These are phyloP conservation scores for Falcunculus frontatus DNA, from an alignment of 2,113 vertebrate genomes.

Conservation along the genomic window DNA sequence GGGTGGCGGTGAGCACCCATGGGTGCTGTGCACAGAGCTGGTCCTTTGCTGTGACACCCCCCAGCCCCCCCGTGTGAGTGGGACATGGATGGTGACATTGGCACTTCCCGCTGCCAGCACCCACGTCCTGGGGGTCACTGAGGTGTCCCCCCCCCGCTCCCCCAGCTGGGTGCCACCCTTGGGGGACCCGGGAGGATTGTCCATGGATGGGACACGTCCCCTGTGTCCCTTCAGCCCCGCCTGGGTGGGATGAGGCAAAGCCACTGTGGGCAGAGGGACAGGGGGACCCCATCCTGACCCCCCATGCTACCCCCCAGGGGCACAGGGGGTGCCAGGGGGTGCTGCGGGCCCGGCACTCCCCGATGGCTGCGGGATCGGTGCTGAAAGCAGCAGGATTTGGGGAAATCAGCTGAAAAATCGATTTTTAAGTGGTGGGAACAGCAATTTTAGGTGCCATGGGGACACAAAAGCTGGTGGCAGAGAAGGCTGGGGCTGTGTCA, in stretches of 20 bases:
- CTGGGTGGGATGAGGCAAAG: not conserved
- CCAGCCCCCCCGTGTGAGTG: fast-evolving
- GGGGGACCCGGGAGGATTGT: fast-evolving
- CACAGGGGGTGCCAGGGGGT: not conserved
- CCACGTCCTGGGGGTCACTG: fast-evolving
- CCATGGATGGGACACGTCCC: not conserved
- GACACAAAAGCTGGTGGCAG: not conserved
- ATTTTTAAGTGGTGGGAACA: not conserved
- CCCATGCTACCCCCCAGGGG: not conserved
- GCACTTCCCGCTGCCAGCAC: not conserved
- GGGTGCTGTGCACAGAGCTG: not conserved
- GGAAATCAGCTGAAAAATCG: fast-evolving
- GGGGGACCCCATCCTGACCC: not conserved
- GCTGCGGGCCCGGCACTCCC: not conserved
- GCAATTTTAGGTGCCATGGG: fast-evolving
- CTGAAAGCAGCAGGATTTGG: not conserved
- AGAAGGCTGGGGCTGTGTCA: not conserved
- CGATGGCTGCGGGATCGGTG: fast-evolving
- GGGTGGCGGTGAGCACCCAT: not conserved
- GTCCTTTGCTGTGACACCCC: not conserved
- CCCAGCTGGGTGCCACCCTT: not conserved
- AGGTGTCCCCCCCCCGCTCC: not conserved
- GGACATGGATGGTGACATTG: not conserved
- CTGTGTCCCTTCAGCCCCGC: not conserved
- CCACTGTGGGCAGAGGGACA: not conserved